A percentile compares a stretch with the other conserved stretches of the same genome.
phyloP scores from a whole-genome alignment of 92 coral and sea anemone genomes.

The Epizoanthus stellaris region DNA sequence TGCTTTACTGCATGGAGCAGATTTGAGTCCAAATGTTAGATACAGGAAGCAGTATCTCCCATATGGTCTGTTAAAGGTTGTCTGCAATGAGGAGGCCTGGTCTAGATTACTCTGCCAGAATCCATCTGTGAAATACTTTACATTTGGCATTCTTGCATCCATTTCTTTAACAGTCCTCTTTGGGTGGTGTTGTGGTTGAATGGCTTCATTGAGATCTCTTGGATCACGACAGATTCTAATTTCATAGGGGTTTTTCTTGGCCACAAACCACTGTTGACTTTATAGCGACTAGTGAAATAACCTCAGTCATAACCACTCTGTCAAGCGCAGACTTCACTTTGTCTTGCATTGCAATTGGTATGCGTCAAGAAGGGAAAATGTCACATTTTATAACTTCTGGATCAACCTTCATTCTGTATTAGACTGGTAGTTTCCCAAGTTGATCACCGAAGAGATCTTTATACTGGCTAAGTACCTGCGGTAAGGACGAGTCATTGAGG shows the following conservation, averaged over 20 bases:
- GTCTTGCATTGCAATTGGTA: conserved; percentile 39
- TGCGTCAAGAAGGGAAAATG: conserved; percentile 41
- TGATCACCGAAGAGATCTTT: too few relatives aligned
- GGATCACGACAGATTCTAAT: conserved; percentile 36
- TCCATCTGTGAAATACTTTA: conserved; percentile 39
- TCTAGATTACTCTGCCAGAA: conserved; percentile 42
- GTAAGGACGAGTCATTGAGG: too few relatives aligned
- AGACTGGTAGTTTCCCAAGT: conserved; percentile 35
- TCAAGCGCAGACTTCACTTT: conserved; percentile 50
- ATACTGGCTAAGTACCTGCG: too few relatives aligned
- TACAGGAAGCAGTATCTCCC: conserved; percentile 38
- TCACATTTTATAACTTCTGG: conserved; percentile 36
- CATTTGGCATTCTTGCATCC: conserved; percentile 39
- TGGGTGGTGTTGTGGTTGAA: conserved; percentile 36
- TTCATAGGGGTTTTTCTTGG: conserved; percentile 38
- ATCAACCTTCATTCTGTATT: conserved; percentile 44
- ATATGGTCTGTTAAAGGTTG: conserved; percentile 27
- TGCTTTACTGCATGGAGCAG: conserved; percentile 33
- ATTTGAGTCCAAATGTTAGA: conserved; percentile 45
- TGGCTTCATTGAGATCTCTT: conserved; percentile 34
- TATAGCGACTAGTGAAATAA: neutral
- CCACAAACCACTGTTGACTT: conserved; percentile 22
- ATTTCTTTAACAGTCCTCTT: conserved; percentile 43
- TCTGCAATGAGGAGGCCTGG: conserved; percentile 33
- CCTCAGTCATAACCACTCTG: conserved; percentile 39